These are phyloP conservation scores for Siderastrea siderea DNA, from an alignment of 92 coral and sea anemone genomes.

Conservation along the genomic window DNA sequence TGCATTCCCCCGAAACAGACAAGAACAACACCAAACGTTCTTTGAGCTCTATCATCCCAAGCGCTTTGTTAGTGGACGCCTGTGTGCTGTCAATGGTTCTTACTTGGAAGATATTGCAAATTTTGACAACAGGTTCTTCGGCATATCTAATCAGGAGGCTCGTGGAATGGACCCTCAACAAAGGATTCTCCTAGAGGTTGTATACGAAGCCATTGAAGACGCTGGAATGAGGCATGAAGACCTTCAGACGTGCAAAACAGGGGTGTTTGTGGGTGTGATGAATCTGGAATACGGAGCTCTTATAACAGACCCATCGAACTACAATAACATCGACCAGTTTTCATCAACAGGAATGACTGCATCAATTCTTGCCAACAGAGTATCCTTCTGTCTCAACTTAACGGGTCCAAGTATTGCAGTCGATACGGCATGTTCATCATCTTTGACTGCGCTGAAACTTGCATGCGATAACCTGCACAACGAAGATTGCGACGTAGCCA, in stretches of 20 bases:
- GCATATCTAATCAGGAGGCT: slow-evolving; percentile 80
- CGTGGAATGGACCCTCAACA: slow-evolving; percentile 89
- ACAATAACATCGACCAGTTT: slow-evolving; percentile 76
- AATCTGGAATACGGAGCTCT: slow-evolving; percentile 69
- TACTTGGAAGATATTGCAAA: slow-evolving; percentile 72
- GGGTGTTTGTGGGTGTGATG: slow-evolving; percentile 90
- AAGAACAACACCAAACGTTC: slow-evolving; percentile 55
- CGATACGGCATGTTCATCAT: slow-evolving; percentile 92
- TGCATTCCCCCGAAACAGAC: slow-evolving; percentile 69
- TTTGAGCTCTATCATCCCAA: slow-evolving; percentile 65
- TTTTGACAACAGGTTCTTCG: slow-evolving; percentile 83
- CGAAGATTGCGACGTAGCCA: slow-evolving; percentile 81
- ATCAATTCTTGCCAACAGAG: slow-evolving; percentile 81
- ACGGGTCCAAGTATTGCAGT: slow-evolving; percentile 90
- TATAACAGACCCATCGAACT: slow-evolving; percentile 37
- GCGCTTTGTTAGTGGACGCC: slow-evolving; percentile 72
- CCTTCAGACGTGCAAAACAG: slow-evolving; percentile 78
- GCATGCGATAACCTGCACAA: slow-evolving; percentile 71
- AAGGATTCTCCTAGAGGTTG: slow-evolving; percentile 78
- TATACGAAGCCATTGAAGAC: slow-evolving; percentile 92
- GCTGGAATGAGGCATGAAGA: slow-evolving; percentile 85
- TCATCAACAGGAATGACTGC: slow-evolving; percentile 79
- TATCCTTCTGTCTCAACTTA: slow-evolving; percentile 81
- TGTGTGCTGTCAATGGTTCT: slow-evolving; percentile 71
- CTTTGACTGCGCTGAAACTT: slow-evolving; percentile 82